Base-by-base conservation (phyloP, 2,888 invertebrate genomes). In the Ephialtes manifestator region DNA sequence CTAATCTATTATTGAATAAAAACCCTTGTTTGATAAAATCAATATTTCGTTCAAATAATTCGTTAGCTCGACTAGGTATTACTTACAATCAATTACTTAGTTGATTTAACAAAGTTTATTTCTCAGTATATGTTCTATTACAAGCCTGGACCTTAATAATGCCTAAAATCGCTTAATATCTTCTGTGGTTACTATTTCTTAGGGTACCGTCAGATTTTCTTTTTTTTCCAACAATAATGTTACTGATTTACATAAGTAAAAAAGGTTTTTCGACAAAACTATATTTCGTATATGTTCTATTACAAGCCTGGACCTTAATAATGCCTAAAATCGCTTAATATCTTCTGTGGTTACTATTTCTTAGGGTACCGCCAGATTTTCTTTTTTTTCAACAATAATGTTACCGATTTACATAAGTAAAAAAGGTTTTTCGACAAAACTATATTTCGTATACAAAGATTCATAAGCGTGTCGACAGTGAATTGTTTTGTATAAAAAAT, bases 381-480 rank as follows among this genome's bases (percentile, higher is more conserved):
- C 13, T 15, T 53, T 53, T 18, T 18, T n/a, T 8, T 4, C 4
- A 20, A 0, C 20, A 53, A 20, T 18, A 53, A 20, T 10, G n/a
- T 24, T 55, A 55, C 24, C 11, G 11, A 58, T 24, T 28, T 28
- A 28, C 13, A 5, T 4, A 28, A 58, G 58, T 58, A 15, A 28
- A 51, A 51, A 51, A 51, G 3, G 15, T 28, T 0, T 35, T 71
- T 20, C 24, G 51, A 46, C 39, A 55, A 60, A 24, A 31, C 63
- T 46, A 55, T 74, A 75, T 85, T 67, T 53, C 18, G 8, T 68
- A 48, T 75, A 75, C 35, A 75, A 46, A 53, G 13, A 74, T 46
- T 58, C 60, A 28, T 13, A 53, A 53, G 53, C 35, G 20, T 46
- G 24, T 68, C 39, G 67, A 81, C 70, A n/a, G 74, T 79, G 70